phyloP scores from a whole-genome alignment of 1,140 invertebrate genomes.

The Trichonephila inaurata region DNA sequence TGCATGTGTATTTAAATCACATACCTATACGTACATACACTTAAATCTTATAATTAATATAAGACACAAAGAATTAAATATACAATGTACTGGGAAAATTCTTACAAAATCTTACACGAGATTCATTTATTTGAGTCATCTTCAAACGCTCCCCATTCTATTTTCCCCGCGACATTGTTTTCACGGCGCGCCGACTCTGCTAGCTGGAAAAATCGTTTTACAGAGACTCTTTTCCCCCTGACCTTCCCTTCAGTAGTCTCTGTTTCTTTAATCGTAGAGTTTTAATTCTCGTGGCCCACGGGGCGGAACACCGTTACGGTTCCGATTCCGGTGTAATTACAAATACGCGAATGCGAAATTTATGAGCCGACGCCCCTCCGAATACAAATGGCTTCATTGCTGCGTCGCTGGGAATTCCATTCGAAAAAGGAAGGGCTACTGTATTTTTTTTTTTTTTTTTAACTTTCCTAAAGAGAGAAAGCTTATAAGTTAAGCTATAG shows the following conservation, averaged over 20 bases:
- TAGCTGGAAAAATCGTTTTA: slow-evolving; percentile 3
- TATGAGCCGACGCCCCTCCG: slow-evolving; percentile 37
- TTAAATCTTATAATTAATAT: no score
- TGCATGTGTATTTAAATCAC: no score
- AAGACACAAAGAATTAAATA: no score
- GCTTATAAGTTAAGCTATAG: neutral
- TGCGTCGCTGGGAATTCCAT: neutral
- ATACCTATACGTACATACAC: no score
- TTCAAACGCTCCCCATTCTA: no score
- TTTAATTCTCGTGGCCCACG: slow-evolving; percentile 18
- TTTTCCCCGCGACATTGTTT: neutral
- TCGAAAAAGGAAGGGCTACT: neutral
- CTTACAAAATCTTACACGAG: no score
- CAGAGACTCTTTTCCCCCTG: neutral
- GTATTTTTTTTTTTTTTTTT: neutral
- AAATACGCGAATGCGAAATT: slow-evolving; percentile 52
- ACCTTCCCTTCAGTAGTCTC: neutral
- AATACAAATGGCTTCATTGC: slow-evolving; percentile 53
- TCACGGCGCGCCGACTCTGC: neutral
- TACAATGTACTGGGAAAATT: no score
- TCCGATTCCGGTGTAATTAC: slow-evolving; percentile 52
- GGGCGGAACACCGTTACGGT: slow-evolving; percentile 45
- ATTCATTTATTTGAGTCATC: no score
- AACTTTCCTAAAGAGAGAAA: neutral
- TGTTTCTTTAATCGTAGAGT: slow-evolving; percentile 4